Percentiles rank a stretch among this genome's conserved stretches.
phyloP scores from a whole-genome alignment of 2,888 invertebrate genomes.

The Idaea straminata region DNA sequence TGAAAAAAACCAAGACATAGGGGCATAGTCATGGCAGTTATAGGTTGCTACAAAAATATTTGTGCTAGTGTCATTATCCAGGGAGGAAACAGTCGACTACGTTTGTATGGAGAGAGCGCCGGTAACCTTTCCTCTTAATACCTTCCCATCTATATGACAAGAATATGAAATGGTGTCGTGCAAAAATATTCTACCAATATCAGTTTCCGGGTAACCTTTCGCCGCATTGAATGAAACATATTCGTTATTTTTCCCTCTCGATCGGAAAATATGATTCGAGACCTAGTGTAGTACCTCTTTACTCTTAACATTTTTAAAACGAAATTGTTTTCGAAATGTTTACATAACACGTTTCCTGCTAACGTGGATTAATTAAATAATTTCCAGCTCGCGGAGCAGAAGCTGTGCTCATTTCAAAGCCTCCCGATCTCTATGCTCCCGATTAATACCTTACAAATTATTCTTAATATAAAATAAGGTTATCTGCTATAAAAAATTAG shows the following conservation, averaged over 20 bases:
- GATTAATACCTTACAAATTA: slow-evolving; percentile 19
- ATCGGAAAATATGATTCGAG: background rate
- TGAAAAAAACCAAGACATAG: no score
- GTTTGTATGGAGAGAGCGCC: no score
- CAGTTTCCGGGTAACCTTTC: background rate
- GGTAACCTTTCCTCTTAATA: no score
- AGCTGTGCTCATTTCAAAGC: slow-evolving; percentile 25
- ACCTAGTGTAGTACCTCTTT: background rate
- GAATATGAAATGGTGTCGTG: background rate
- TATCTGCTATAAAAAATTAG: background rate
- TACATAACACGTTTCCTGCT: slow-evolving; percentile 18
- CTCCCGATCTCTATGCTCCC: slow-evolving; percentile 18
- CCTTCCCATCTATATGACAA: background rate
- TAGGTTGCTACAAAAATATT: no score
- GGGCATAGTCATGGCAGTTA: no score
- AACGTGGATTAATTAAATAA: slow-evolving; percentile 31
- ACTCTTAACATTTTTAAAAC: background rate
- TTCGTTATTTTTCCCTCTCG: background rate
- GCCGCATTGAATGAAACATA: background rate
- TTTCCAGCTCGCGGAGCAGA: slow-evolving; percentile 29
- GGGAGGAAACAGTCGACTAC: no score
- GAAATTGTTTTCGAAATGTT: slow-evolving; percentile 17
- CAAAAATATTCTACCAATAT: background rate
- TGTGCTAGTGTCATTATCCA: no score
- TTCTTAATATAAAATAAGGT: background rate